Evolutionary conservation across 2,113 vertebrate species (phyloP), one percentile per base, ranked within the genome.

Genomic region (Oreocharis arfaki): DNA sequence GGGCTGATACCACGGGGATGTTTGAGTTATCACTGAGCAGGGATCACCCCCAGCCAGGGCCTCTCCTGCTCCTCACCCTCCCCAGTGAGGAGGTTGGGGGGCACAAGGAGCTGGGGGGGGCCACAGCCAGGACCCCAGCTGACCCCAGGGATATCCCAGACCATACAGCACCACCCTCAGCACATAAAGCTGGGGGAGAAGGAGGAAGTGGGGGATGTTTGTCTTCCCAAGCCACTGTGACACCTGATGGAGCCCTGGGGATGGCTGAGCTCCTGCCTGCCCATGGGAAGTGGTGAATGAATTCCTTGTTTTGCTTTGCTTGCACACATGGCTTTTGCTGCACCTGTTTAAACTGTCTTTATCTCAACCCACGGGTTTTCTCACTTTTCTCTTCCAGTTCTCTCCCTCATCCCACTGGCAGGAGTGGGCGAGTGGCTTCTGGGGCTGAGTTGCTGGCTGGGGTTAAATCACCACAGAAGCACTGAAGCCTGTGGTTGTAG

Each of bases 111-210:
- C 6, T 76, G 32, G 32, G 59, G 64, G 77, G 16, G 41, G 41
- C 10, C 46, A 53, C 46, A n/a, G 86, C 33, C 87, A 59, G 69
- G 69, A 59, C 0, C 52, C 44, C 59, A 74, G 3, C 37, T 67
- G 68, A 28, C 1, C 77, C 10, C 39, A 68, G 78, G 53, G 61
- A 30, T 2, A 7, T 1, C 78, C 53, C 70, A 61, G 53, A 6
- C 1, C 53, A 3, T 0, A 0, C 6, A 3, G 60, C 46, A 53
- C 18, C 78, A 42, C 7, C 16, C 14, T 49, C 55, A 55, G 63
- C 78, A 35, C 32, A 16, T 0, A 9, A 1, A 76, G 55, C 70
- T 69, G 61, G 41, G 59, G 41, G 14, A 61, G 21, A 11, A 42
- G 63, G 26, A 55, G 41, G 16, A 55, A 19, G 11, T 7, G 30